Evolutionary conservation across 1,140 invertebrate genomes (phyloP).

Genomic region (Carposina sasakii): DNA sequence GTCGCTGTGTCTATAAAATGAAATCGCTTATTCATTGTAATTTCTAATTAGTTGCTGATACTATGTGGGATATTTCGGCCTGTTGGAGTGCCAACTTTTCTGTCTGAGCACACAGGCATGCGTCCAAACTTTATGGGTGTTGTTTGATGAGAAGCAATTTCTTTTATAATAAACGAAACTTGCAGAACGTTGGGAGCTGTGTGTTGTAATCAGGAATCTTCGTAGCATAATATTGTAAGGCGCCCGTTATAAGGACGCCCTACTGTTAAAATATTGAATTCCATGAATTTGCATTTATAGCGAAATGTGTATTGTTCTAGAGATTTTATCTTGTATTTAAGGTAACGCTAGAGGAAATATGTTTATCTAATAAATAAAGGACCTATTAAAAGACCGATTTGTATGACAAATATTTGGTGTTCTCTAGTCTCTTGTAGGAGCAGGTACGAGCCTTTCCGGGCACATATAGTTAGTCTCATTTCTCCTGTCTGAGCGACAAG

Average conservation of each 20-base stretch:
- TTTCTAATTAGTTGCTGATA: too few species aligned
- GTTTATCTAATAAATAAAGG: slow-evolving; percentile 54
- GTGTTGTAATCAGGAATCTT: slow-evolving; percentile 32
- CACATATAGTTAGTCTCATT: slow-evolving; percentile 24
- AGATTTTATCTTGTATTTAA: slow-evolving; percentile 70
- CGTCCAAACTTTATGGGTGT: too few species aligned
- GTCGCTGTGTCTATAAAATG: slow-evolving; percentile 28
- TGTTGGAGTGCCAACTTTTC: too few species aligned
- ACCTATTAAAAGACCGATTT: slow-evolving; percentile 53
- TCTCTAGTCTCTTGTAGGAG: slow-evolving; percentile 62
- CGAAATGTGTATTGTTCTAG: slow-evolving; percentile 68
- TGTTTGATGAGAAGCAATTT: too few species aligned
- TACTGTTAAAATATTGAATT: slow-evolving; percentile 67
- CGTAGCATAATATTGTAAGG: slow-evolving; percentile 67
- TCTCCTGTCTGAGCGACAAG: slow-evolving; percentile 54
- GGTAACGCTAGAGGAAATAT: slow-evolving; percentile 62
- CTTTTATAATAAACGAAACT: too few species aligned
- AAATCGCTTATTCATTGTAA: too few species aligned
- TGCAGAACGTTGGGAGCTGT: slow-evolving; percentile 18
- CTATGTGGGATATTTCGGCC: too few species aligned
- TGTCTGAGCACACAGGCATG: slow-evolving; percentile 15
- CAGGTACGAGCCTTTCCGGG: slow-evolving; percentile 38
- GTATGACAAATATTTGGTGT: slow-evolving; percentile 55
- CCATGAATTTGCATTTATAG: slow-evolving; percentile 73
- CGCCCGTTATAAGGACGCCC: slow-evolving; percentile 35